Conservation (phyloP, 1,140 invertebrate genomes). For the Nylanderia fulva region DNA sequence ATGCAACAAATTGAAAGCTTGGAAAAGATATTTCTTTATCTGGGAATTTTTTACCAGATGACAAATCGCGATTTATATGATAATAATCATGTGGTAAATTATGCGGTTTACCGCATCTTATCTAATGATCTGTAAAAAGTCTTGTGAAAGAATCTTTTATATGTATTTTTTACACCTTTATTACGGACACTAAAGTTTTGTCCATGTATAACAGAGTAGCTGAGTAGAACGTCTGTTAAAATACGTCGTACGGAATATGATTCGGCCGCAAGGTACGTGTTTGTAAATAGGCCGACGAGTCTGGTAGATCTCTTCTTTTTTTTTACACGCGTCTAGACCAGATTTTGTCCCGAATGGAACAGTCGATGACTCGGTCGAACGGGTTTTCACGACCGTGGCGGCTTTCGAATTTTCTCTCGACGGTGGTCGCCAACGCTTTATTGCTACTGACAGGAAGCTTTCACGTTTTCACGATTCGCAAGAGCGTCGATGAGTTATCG, state of each 20-base stretch:
- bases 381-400: conserved; percentile 66
- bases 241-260: not conserved
- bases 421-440: conserved; percentile 49
- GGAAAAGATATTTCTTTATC: not conserved
- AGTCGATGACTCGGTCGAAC: conserved; percentile 62
- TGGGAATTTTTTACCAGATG: not conserved
- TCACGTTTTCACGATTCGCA: conserved; percentile 64
- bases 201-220: not conserved
- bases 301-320: conserved; percentile 23
- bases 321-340: not conserved
- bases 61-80: too few species aligned
- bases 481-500: conserved; percentile 53
- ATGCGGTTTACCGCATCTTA: too few species aligned
- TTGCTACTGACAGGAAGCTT: conserved; percentile 56
- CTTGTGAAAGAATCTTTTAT: not conserved
- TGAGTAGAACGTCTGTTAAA: not conserved
- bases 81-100: too few species aligned
- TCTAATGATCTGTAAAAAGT: not conserved
- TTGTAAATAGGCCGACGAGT: not conserved
- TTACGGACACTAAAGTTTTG: not conserved
- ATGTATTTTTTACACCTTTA: not conserved
- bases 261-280: not conserved
- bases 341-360: conserved; percentile 52
- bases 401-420: conserved; percentile 75
- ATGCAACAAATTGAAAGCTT: not conserved